Conservation (phyloP, 1,140 invertebrate species). For the Harpegnathos saltator region DNA sequence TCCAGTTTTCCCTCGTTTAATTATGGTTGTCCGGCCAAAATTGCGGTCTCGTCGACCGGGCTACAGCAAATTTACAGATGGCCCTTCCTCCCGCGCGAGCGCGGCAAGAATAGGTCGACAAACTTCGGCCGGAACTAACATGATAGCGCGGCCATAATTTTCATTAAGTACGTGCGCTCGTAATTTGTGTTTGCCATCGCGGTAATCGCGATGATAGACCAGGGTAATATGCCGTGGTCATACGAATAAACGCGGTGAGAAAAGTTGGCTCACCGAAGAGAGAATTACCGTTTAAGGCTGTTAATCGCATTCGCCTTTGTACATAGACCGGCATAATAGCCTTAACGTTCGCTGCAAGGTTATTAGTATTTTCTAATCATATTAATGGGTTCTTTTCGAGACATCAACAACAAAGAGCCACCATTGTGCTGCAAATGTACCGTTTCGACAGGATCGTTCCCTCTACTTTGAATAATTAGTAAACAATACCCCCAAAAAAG, state of each 20-base stretch:
- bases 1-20: conserved; percentile 69
- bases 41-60: conserved; percentile 55
- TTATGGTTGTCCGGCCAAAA: conserved; percentile 63
- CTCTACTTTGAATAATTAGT: too few relatives aligned
- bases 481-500: too few relatives aligned
- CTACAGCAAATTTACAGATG: conserved; percentile 63
- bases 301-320: too few relatives aligned
- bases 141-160: conserved; percentile 48
- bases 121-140: conserved; percentile 48
- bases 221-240: background rate
- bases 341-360: too few relatives aligned
- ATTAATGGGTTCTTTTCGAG: too few relatives aligned
- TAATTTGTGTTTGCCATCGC: background rate
- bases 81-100: conserved; percentile 24
- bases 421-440: too few relatives aligned
- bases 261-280: background rate
- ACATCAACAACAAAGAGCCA: too few relatives aligned
- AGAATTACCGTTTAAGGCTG: background rate
- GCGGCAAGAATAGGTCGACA: conserved; percentile 55
- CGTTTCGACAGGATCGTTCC: too few relatives aligned
- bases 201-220: background rate
- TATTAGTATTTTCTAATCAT: too few relatives aligned
- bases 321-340: too few relatives aligned
- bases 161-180: conserved; percentile 39
- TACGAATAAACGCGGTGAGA: background rate